Percentiles rank a stretch among this genome's conserved stretches.
These are phyloP conservation scores for Hexactinellida sp. DNA, from an alignment of 37 sponge, comb jelly and placozoan species.

Conservation along the genomic window DNA sequence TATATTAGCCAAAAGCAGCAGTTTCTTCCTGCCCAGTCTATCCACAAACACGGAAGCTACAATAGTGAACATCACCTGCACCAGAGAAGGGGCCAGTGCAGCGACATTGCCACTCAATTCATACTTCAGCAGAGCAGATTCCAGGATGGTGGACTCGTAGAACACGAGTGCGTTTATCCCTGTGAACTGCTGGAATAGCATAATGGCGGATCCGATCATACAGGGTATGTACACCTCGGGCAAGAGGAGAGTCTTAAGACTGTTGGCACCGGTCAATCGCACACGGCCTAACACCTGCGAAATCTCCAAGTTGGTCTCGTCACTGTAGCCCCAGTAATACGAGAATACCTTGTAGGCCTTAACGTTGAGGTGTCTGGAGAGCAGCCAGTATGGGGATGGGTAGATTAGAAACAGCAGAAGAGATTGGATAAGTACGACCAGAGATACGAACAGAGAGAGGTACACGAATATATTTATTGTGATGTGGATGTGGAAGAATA, in stretches of 20 bases:
- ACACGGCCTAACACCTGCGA: not conserved
- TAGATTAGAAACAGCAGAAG: not conserved
- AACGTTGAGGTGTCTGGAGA: not conserved
- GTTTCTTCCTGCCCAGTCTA: slow-evolving; percentile 31
- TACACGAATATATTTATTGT: not conserved
- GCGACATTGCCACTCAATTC: slow-evolving; percentile 16
- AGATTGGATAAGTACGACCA: not conserved
- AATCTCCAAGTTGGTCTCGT: not conserved
- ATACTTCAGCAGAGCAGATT: not conserved
- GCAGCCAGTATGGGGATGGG: slow-evolving; percentile 4
- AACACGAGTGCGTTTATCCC: slow-evolving; percentile 29
- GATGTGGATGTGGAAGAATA: not conserved
- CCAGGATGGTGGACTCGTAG: slow-evolving; percentile 25
- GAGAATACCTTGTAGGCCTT: not conserved
- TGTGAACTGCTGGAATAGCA: slow-evolving; percentile 37
- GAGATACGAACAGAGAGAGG: not conserved
- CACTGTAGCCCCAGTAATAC: not conserved
- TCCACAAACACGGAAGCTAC: slow-evolving; percentile 34
- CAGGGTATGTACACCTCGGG: slow-evolving; percentile 1
- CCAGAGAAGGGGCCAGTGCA: slow-evolving; percentile 18
- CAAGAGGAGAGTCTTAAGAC: not conserved
- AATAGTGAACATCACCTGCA: slow-evolving; percentile 25
- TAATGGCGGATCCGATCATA: not conserved
- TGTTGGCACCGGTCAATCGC: not conserved
- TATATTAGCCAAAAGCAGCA: slow-evolving; percentile 33